phyloP scores from a whole-genome alignment of 2,888 invertebrate genomes.

The Cataglyphis albicans region DNA sequence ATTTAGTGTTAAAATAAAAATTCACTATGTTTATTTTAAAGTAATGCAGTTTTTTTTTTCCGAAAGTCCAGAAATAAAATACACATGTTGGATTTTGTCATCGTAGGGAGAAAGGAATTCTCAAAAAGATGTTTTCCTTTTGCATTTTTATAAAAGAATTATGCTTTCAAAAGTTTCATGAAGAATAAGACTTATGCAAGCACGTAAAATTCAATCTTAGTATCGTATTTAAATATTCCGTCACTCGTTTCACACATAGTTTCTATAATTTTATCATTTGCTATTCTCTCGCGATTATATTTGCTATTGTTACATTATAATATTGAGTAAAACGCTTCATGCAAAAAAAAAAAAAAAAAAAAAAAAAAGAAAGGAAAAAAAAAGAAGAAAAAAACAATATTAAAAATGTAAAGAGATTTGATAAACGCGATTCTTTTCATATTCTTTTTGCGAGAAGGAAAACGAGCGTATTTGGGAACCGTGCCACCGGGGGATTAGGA shows the following conservation, averaged over 20 bases:
- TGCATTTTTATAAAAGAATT: background rate
- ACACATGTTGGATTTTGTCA: background rate
- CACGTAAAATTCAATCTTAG: background rate
- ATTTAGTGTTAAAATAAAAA: background rate
- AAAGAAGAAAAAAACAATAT: background rate
- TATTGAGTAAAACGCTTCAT: background rate
- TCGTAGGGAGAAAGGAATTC: background rate
- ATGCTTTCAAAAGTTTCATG: background rate
- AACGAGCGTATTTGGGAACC: conserved; percentile 48
- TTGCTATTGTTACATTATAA: background rate
- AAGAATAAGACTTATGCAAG: background rate
- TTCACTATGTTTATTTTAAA: background rate
- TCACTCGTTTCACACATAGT: background rate
- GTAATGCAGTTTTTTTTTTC: background rate
- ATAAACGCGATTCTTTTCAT: background rate
- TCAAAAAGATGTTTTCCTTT: background rate
- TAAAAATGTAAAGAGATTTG: background rate
- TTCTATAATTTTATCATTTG: background rate
- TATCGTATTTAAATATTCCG: background rate
- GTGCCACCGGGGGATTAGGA: conserved; percentile 72
- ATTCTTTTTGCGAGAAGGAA: conserved; percentile 38
- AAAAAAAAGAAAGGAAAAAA: background rate
- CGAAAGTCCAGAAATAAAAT: background rate
- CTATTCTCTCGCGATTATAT: background rate
- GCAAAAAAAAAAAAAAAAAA: background rate